These are phyloP conservation scores for Tiliacea citrago DNA, from an alignment of 2,888 invertebrate genomes.

Conservation along the genomic window DNA sequence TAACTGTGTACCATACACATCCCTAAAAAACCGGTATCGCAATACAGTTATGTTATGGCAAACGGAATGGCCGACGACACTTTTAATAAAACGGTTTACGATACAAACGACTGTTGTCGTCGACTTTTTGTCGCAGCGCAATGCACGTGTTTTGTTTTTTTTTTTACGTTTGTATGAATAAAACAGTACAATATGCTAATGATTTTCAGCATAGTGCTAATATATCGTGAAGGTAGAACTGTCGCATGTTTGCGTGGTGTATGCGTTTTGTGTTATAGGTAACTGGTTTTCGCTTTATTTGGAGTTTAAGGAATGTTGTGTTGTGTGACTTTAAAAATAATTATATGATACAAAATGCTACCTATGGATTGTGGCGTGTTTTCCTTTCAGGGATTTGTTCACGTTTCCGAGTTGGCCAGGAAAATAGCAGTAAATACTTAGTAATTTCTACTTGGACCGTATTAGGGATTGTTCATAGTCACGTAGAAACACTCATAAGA, in stretches of 20 bases:
- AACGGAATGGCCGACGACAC: conserved; percentile 65
- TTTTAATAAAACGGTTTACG: conserved; percentile 78
- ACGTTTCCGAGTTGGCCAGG: background rate
- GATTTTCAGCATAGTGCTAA: conserved; percentile 20
- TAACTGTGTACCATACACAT: conserved; percentile 38
- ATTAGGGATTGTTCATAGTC: background rate
- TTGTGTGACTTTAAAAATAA: background rate
- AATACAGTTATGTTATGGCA: conserved; percentile 62
- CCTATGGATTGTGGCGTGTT: background rate
- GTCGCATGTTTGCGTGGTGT: conserved; percentile 26
- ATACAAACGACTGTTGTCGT: conserved; percentile 69
- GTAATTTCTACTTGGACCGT: background rate
- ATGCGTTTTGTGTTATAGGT: conserved; percentile 8
- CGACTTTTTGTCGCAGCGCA: conserved; percentile 57
- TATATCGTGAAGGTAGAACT: conserved; percentile 19
- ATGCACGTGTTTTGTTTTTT: conserved; percentile 37
- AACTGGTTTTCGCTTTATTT: conserved; percentile 33
- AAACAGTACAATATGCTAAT: conserved; percentile 49
- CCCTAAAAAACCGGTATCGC: conserved; percentile 47
- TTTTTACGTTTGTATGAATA: conserved; percentile 56
- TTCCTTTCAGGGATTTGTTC: background rate
- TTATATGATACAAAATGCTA: background rate
- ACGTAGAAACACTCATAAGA: background rate
- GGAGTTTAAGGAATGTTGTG: conserved; percentile 1
- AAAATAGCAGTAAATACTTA: background rate